Evolutionary conservation across 2,113 vertebrate species (phyloP).

Genomic region (Cygnus buccinator): DNA sequence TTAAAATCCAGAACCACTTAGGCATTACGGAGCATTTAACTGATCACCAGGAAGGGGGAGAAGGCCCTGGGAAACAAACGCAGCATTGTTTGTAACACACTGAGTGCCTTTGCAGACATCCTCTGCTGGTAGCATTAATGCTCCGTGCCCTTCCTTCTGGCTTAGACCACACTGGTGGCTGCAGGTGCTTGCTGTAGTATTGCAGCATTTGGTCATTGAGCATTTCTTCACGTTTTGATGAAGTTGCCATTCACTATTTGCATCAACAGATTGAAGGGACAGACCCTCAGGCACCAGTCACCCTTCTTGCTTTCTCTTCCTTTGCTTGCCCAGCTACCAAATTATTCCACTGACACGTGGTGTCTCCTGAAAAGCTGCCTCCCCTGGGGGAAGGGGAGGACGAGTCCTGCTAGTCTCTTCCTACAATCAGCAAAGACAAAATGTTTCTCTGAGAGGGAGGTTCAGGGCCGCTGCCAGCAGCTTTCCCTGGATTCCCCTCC

Average conservation of each 20-base stretch:
- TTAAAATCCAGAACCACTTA: background rate
- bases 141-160: rapidly evolving
- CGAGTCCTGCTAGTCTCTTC: too few relatives aligned
- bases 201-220: background rate
- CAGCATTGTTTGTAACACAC: background rate
- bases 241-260: background rate
- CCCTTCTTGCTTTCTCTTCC: background rate
- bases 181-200: background rate
- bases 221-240: background rate
- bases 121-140: background rate
- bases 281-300: background rate
- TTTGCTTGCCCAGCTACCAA: background rate
- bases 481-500: background rate
- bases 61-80: background rate
- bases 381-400: background rate
- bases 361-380: background rate
- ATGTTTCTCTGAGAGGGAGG: background rate
- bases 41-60: background rate
- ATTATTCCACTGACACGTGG: background rate
- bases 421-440: background rate
- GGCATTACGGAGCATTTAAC: background rate
- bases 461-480: background rate
- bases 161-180: background rate
- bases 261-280: background rate
- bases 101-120: background rate